Evolutionary conservation across 30 jellyfish, hydroid and myxozoan species (phyloP).

Genomic region (Aurelia coerulea): DNA sequence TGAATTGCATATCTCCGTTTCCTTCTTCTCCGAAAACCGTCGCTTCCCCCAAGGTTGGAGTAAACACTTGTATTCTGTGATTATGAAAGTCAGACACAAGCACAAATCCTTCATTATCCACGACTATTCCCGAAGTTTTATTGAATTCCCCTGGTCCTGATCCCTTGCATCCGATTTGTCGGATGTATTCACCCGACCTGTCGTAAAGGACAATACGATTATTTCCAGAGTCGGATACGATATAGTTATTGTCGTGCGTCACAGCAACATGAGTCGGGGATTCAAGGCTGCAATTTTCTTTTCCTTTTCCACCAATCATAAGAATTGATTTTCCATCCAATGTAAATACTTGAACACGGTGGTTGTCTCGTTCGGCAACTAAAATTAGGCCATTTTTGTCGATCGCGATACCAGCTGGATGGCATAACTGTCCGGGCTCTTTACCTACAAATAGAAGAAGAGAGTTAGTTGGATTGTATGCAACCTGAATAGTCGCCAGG

Average conservation of each 20-base stretch:
- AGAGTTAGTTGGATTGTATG: neutral
- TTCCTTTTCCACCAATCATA: slow-evolving; percentile 75
- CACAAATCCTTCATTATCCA: slow-evolving; percentile 88
- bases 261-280: slow-evolving; percentile 96
- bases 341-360: slow-evolving; percentile 86
- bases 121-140: slow-evolving; percentile 88
- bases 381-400: slow-evolving; percentile 83
- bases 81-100: slow-evolving; percentile 85
- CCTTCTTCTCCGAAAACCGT: slow-evolving; percentile 90
- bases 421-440: slow-evolving; percentile 78
- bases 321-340: slow-evolving; percentile 86
- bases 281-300: slow-evolving; percentile 61
- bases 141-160: slow-evolving; percentile 77
- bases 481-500: too few relatives aligned
- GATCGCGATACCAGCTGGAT: slow-evolving; percentile 94
- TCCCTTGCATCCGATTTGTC: slow-evolving; percentile 86
- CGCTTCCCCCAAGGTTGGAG: slow-evolving; percentile 63
- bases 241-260: slow-evolving; percentile 73
- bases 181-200: slow-evolving; percentile 47
- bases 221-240: slow-evolving; percentile 94
- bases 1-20: slow-evolving; percentile 67
- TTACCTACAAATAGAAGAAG: slow-evolving; percentile 55
- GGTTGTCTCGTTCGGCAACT: slow-evolving; percentile 93
- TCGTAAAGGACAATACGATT: slow-evolving; percentile 78
- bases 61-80: slow-evolving; percentile 86